A percentile compares a stretch with the other conserved stretches of the same genome.
Conservation (phyloP, 2,888 invertebrate genomes). For the Ceratothoa steindachneri region DNA sequence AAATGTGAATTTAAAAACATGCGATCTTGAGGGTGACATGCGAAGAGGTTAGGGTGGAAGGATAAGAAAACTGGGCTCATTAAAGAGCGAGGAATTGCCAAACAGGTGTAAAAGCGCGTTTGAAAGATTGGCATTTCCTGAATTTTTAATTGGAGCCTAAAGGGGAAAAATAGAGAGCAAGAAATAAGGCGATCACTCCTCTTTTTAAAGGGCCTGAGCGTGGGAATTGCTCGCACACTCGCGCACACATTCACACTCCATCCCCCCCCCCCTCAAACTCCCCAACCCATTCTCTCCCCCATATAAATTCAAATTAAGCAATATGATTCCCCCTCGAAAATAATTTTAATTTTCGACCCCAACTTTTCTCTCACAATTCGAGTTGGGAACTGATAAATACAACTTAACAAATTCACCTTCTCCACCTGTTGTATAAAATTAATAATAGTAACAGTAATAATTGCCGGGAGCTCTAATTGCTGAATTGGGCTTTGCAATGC, state of each 20-base stretch:
- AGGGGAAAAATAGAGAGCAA: neutral
- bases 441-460: neutral
- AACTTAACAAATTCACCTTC: too few species aligned
- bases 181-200: neutral
- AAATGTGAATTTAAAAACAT: neutral
- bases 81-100: neutral
- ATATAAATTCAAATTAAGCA: too few species aligned
- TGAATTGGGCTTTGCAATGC: neutral
- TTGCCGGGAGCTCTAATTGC: neutral
- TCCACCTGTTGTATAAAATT: too few species aligned
- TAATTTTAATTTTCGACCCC: too few species aligned
- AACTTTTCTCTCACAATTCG: too few species aligned
- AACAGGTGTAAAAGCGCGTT: neutral
- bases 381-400: too few species aligned
- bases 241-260: neutral
- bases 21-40: too few species aligned
- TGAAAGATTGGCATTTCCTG: neutral
- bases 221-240: neutral
- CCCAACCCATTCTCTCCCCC: too few species aligned
- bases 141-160: neutral
- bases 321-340: too few species aligned
- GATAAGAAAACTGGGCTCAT: neutral
- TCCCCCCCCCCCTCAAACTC: too few species aligned
- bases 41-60: too few species aligned
- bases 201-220: too few species aligned